These are phyloP conservation scores for Polyergus mexicanus DNA, from an alignment of 1,140 invertebrate genomes.

Conservation along the genomic window DNA sequence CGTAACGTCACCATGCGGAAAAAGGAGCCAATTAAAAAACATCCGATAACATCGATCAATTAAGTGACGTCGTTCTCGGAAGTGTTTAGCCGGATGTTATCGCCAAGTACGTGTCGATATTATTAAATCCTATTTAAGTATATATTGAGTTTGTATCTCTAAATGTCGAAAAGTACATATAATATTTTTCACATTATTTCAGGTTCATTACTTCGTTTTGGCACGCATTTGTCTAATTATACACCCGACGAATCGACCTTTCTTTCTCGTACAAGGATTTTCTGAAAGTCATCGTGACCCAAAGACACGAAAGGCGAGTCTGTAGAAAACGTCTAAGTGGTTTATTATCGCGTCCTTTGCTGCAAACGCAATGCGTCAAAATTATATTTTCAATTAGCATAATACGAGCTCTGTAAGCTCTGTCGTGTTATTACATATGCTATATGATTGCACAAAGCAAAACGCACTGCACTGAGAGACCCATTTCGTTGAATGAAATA, in stretches of 20 bases:
- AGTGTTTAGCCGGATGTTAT: neutral
- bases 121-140: constrained; percentile 20
- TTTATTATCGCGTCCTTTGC: constrained; percentile 15
- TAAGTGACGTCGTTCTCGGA: constrained; percentile 10
- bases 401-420: constrained; percentile 4
- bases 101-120: neutral
- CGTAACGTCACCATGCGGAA: neutral
- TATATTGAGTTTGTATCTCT: neutral
- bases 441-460: constrained; percentile 11
- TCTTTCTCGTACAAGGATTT: constrained; percentile 20
- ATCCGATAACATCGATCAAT: constrained; percentile 7
- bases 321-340: neutral
- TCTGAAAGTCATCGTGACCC: constrained; percentile 21
- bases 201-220: neutral
- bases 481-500: too few relatives aligned
- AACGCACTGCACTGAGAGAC: too few relatives aligned
- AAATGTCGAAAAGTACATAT: neutral
- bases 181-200: neutral
- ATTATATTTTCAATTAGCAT: constrained; percentile 46
- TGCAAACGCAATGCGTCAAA: constrained; percentile 37
- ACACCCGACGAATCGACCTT: neutral
- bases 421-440: constrained; percentile 1
- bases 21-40: constrained; percentile 24
- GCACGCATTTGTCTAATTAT: constrained; percentile 1
- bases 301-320: constrained; percentile 26